Conservation (phyloP, 2,888 invertebrate species). For the Plusia festucae region DNA sequence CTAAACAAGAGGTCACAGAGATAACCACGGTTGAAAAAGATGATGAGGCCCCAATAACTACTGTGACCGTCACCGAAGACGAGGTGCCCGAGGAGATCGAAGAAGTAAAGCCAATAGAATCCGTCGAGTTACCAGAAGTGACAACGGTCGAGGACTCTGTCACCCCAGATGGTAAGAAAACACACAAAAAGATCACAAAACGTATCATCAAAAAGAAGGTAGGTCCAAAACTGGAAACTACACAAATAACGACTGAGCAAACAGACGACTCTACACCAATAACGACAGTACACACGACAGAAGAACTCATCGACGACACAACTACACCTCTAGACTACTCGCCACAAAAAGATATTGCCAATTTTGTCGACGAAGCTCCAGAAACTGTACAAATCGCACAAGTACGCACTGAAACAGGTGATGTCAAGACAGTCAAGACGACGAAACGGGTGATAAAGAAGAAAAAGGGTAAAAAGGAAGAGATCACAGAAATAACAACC, state of each 20-base stretch:
- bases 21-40: conserved; percentile 20
- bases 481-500: conserved; percentile 14
- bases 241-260: conserved; percentile 13
- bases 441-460: conserved; percentile 37
- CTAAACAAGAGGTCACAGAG: conserved; percentile 15
- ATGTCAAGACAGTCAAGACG: conserved; percentile 65
- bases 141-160: conserved; percentile 2
- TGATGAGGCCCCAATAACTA: conserved; percentile 15
- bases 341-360: conserved; percentile 31
- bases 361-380: conserved; percentile 48
- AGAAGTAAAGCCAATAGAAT: not conserved
- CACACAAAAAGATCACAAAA: conserved; percentile 8
- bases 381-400: conserved; percentile 55
- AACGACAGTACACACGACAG: conserved; percentile 17
- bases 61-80: conserved; percentile 15
- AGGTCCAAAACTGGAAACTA: conserved; percentile 31
- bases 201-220: conserved; percentile 22
- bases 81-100: not conserved
- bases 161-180: conserved; percentile 18
- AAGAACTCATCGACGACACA: conserved; percentile 55
- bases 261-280: conserved; percentile 18
- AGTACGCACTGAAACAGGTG: conserved; percentile 51
- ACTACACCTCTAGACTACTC: conserved; percentile 43
- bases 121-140: conserved; percentile 18
- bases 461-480: conserved; percentile 11